These are phyloP conservation scores for Pelecanus crispus DNA, from an alignment of 2,113 vertebrate species.

Conservation along the genomic window DNA sequence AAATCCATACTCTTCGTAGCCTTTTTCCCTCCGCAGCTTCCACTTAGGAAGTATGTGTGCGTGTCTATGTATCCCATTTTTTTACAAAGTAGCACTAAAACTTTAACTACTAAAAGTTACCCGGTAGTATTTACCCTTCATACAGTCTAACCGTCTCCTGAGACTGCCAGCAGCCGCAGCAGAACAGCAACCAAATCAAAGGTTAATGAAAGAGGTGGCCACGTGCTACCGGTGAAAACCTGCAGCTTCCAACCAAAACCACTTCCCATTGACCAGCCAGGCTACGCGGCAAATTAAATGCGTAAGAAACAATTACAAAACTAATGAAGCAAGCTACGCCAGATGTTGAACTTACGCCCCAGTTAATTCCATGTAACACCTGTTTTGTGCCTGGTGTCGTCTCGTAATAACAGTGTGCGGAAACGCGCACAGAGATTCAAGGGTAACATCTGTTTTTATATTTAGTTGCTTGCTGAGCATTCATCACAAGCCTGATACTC, in stretches of 20 bases:
- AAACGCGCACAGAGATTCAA: rapidly evolving
- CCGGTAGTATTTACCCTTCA: not conserved
- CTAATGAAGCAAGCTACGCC: not conserved
- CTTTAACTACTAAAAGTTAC: not conserved
- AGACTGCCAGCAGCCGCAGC: not conserved
- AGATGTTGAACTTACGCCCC: not conserved
- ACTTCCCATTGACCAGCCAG: not conserved
- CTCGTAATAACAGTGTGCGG: rapidly evolving
- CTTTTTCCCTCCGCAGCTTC: not conserved
- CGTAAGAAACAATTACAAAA: not conserved
- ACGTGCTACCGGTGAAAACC: rapidly evolving
- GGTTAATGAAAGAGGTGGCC: not conserved
- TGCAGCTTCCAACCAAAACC: not conserved
- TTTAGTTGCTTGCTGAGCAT: not conserved
- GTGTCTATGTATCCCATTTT: rapidly evolving
- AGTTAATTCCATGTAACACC: not conserved
- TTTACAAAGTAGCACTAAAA: not conserved
- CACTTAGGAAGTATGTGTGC: not conserved
- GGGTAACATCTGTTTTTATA: not conserved
- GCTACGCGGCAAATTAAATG: not conserved
- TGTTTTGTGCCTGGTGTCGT: not conserved
- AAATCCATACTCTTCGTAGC: not conserved
- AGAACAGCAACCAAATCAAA: not conserved
- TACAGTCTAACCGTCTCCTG: rapidly evolving
- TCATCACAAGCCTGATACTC: not conserved